Conservation (phyloP, 2,113 vertebrate species). For the Chloropsis hardwickii region DNA sequence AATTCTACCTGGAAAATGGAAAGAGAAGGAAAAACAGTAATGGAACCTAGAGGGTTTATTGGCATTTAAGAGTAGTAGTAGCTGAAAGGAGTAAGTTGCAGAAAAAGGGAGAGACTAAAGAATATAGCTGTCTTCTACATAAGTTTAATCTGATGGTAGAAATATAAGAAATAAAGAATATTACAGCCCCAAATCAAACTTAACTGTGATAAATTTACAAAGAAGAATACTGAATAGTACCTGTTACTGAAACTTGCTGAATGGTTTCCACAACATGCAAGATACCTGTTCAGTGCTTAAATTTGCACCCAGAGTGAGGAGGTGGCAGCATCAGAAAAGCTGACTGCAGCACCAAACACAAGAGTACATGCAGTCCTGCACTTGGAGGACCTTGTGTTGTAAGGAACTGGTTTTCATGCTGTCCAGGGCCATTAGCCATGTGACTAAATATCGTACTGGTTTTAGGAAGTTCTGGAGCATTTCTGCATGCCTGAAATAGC, state of each 20-base stretch:
- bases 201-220: not conserved
- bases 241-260: not conserved
- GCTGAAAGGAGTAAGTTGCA: not conserved
- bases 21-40: not conserved
- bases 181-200: not conserved
- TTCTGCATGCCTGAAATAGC: not conserved
- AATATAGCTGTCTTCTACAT: not conserved
- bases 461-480: not conserved
- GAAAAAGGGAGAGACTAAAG: not conserved
- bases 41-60: not conserved
- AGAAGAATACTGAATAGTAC: not conserved
- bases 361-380: not conserved
- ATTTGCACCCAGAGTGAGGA: not conserved
- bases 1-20: not conserved
- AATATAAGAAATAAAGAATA: not conserved
- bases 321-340: not conserved
- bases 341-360: not conserved
- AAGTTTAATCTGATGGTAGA: not conserved
- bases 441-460: not conserved
- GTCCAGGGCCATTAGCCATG: not conserved
- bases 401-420: not conserved
- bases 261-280: not conserved
- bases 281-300: not conserved
- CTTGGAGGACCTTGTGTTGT: not conserved
- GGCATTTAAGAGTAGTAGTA: not conserved